These are phyloP conservation scores for Pristiophorus japonicus DNA, from an alignment of 2,113 vertebrate genomes.

Conservation along the genomic window DNA sequence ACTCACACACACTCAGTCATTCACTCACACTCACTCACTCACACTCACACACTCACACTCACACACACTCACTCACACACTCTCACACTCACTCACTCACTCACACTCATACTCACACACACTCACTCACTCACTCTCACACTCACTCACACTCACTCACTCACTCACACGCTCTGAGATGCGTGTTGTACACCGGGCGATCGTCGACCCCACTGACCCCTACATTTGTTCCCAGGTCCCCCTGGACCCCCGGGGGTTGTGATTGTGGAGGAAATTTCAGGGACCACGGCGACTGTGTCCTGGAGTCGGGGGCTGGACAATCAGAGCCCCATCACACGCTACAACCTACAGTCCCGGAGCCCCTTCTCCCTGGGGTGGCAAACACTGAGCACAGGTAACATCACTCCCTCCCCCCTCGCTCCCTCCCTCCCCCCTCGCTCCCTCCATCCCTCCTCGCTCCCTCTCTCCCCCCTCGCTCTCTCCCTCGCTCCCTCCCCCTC, in stretches of 20 bases:
- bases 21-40: no score
- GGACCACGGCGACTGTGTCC: constrained; percentile 82
- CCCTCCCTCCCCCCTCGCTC: background rate
- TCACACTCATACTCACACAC: no score
- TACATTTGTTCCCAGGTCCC: constrained; percentile 63
- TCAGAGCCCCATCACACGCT: constrained; percentile 86
- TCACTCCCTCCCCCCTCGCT: background rate
- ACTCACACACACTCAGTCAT: no score
- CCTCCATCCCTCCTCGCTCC: background rate
- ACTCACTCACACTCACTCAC: constrained; percentile 35
- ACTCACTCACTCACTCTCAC: no score
- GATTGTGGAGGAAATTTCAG: constrained; percentile 93
- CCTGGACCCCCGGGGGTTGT: constrained; percentile 92
- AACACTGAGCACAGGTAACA: constrained; percentile 84
- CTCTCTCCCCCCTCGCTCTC: no score
- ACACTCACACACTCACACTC: no score
- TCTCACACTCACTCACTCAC: no score
- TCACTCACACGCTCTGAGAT: constrained; percentile 41
- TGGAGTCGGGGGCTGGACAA: constrained; percentile 89
- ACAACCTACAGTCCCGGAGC: constrained; percentile 89
- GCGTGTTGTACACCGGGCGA: background rate
- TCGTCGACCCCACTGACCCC: constrained; percentile 41
- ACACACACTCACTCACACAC: no score
- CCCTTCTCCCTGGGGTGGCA: constrained; percentile 97
- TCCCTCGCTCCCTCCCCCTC: no score